phyloP scores from a whole-genome alignment of 1,140 invertebrate species.

The Drosophila tsacasi region DNA sequence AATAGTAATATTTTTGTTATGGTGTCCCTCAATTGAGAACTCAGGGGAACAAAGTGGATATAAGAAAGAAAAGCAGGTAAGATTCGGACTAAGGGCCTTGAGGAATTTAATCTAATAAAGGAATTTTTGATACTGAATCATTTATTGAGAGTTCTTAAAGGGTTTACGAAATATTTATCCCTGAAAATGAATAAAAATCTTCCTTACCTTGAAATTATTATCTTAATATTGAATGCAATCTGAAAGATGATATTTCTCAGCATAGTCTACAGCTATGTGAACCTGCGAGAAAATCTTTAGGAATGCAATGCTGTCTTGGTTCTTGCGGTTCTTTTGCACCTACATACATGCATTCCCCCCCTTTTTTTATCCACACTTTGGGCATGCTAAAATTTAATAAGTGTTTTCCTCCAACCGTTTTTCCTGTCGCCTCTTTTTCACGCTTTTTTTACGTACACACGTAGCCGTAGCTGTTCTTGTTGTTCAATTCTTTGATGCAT shows the following conservation, averaged over 20 bases:
- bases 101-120: no score
- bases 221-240: no score
- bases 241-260: not conserved
- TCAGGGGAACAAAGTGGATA: conserved; percentile 56
- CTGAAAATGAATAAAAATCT: not conserved
- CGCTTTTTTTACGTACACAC: conserved; percentile 37
- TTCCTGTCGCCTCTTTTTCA: conserved; percentile 64
- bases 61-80: conserved; percentile 48
- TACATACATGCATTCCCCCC: not conserved
- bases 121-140: not conserved
- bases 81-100: not conserved
- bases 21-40: conserved; percentile 42
- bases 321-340: conserved; percentile 36
- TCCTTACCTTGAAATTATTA: not conserved
- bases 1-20: conserved; percentile 50
- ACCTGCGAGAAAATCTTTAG: conserved; percentile 22
- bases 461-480: conserved; percentile 32
- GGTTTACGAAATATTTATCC: not conserved
- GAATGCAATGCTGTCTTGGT: conserved; percentile 47
- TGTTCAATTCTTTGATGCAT: conserved; percentile 64
- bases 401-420: conserved; percentile 77
- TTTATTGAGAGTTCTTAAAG: not conserved
- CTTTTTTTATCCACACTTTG: conserved; percentile 31
- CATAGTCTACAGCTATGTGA: conserved; percentile 43
- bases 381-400: conserved; percentile 80